Conservation (phyloP, 2,797 vertebrate species). For the Thamnophis elegans region DNA sequence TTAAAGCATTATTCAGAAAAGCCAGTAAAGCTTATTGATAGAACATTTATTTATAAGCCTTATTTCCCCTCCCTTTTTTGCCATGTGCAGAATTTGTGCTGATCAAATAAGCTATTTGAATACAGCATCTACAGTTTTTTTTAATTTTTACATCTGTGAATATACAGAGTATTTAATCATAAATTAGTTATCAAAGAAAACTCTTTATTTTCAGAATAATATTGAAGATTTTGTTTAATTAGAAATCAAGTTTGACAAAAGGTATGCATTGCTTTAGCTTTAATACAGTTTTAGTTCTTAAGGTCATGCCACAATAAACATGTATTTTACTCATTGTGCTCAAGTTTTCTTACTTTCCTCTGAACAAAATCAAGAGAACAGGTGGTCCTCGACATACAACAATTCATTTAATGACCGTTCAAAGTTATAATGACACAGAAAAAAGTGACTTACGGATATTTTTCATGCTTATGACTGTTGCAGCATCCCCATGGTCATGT, state of each 20-base stretch:
- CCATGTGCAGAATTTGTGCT: not conserved
- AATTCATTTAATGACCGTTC: not conserved
- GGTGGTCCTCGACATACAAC: not conserved
- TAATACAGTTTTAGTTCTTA: conserved; percentile 23
- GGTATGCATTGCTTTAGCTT: conserved; percentile 44
- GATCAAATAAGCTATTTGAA: not conserved
- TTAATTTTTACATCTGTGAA: not conserved
- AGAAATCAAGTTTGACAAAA: conserved; percentile 39
- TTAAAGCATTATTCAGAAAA: conserved; percentile 48
- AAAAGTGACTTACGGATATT: not conserved
- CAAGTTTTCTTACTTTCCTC: conserved; percentile 56
- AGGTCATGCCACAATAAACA: conserved; percentile 53
- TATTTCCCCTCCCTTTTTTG: not conserved
- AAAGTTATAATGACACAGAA: not conserved
- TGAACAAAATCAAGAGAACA: conserved; percentile 60
- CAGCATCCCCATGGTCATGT: not conserved
- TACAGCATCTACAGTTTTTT: not conserved
- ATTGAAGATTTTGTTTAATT: conserved; percentile 15
- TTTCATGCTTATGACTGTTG: not conserved
- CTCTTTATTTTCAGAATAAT: not conserved
- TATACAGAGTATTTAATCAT: not conserved
- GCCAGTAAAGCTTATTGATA: conserved; percentile 20
- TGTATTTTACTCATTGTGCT: conserved; percentile 63
- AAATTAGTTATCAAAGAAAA: conserved; percentile 9
- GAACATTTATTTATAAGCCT: conserved; percentile 17